These are phyloP conservation scores for Orthosia cruda DNA, from an alignment of 2,888 invertebrate species.

Conservation along the genomic window DNA sequence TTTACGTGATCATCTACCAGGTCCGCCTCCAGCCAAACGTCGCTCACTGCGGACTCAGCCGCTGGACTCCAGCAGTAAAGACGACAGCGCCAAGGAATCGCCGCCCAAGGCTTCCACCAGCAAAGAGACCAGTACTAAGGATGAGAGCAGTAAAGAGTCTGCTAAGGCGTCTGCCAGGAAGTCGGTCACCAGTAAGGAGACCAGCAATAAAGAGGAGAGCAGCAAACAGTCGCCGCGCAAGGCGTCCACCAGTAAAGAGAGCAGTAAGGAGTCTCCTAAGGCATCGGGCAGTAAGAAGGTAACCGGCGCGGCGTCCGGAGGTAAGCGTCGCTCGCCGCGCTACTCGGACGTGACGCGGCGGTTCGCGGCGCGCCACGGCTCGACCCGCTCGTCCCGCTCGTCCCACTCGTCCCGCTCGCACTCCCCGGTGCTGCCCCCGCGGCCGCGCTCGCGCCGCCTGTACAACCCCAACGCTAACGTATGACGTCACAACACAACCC, in stretches of 20 bases:
- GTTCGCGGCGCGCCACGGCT: constrained; percentile 61
- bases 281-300: too few relatives aligned
- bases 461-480: constrained; percentile 39
- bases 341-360: constrained; percentile 71
- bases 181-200: neutral
- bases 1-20: neutral
- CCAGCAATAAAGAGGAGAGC: too few relatives aligned
- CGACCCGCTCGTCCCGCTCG: neutral
- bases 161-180: neutral
- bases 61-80: neutral
- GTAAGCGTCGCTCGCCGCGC: constrained; percentile 44
- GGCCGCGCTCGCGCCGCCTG: constrained; percentile 27
- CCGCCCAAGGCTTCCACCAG: neutral
- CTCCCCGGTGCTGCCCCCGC: neutral
- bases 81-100: neutral
- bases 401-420: neutral
- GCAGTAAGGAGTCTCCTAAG: neutral
- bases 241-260: neutral
- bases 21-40: constrained; percentile 18
- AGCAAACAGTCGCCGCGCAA: neutral
- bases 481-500: neutral
- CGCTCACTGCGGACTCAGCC: constrained; percentile 13
- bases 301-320: too few relatives aligned
- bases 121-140: constrained; percentile 10
- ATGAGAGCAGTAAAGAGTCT: neutral